Percentiles rank a stretch among this genome's conserved stretches.
Conservation (phyloP, 2,797 vertebrate species). For the Cottoperca gobio region DNA sequence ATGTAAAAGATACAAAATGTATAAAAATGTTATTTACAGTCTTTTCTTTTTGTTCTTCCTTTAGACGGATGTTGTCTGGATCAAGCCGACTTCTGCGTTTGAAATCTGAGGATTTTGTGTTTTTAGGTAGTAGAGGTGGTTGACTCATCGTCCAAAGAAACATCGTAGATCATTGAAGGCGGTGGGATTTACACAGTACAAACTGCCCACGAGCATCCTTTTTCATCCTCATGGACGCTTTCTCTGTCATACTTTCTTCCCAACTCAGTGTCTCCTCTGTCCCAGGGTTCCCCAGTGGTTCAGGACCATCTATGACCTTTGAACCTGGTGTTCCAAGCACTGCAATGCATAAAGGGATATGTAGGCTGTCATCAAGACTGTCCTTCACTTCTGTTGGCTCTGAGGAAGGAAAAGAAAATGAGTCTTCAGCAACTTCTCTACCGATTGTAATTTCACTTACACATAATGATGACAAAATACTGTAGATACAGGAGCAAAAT, state of each 20-base stretch:
- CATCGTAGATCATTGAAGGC: constrained; percentile 11
- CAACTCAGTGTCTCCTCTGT: constrained; percentile 39
- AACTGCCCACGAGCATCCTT: constrained; percentile 24
- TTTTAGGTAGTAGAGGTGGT: constrained; percentile 71
- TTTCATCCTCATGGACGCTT: constrained; percentile 20
- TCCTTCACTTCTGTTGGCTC: constrained; percentile 93
- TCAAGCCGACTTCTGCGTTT: constrained; percentile 47
- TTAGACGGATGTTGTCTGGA: constrained; percentile 38
- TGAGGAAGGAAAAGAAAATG: constrained; percentile 61
- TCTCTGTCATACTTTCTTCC: constrained; percentile 20
- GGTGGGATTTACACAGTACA: constrained; percentile 50
- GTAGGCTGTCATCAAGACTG: constrained; percentile 92
- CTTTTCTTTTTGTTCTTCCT: constrained; percentile 47
- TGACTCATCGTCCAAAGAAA: constrained; percentile 48
- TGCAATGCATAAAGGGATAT: constrained; percentile 69
- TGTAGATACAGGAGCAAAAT: background rate
- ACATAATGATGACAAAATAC: background rate
- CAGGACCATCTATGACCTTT: constrained; percentile 41
- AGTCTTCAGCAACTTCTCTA: background rate
- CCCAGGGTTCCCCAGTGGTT: constrained; percentile 24
- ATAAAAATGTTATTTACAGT: constrained; percentile 93
- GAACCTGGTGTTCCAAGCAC: constrained; percentile 47
- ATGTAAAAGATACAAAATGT: constrained; percentile 99
- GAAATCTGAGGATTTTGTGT: constrained; percentile 67
- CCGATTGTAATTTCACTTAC: background rate